Evolutionary conservation across 2,797 vertebrate species (phyloP), one percentile per base, ranked within the genome.

Genomic region (Channa striata): DNA sequence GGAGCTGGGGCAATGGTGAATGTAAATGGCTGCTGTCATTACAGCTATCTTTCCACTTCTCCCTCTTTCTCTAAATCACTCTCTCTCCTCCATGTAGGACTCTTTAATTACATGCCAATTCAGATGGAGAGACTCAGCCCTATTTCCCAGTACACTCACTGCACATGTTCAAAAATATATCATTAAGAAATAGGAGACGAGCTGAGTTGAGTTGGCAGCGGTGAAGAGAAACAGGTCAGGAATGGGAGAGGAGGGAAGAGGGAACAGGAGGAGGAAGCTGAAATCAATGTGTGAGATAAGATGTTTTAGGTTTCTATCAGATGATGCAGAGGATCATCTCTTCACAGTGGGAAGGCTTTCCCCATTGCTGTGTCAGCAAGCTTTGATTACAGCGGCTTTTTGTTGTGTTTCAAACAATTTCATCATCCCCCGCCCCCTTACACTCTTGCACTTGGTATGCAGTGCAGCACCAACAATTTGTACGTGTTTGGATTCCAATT

Each of bases 401-500:
- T 94, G 92, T 94, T 82, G 91, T 77, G 86, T 95, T 95, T 94
- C 93, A 90, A 92, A 94, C 90, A 82, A 92, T 95, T 95, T 94
- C 94, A 94, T 95, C 93, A 95, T 93, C 88, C 40, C 46, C 77
- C 82, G 65, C 74, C 44, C 54, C 53, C 44, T 23, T 37, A 40
- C 30, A 13, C 48, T 86, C 84, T 80, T 76, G 51, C 68, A 89
- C 82, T 94, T 91, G 83, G 91, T 93, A 93, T 93, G 93, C 93
- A 91, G 88, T 81, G 87, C 89, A 89, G 83, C 77, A 78, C 85
- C 79, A 78, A 92, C 91, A 93, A 93, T 94, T 93, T 94, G 92
- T 92, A 93, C 90, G 90, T 93, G 94, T 94, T 93, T 93, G 91
- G 92, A 91, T 95, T 94, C 90, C 93, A 94, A 94, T 95, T 93